A percentile compares a stretch with the other conserved stretches of the same genome.
These are phyloP conservation scores for Poeciliopsis turneri DNA, from an alignment of 2,797 vertebrate genomes.

Conservation along the genomic window DNA sequence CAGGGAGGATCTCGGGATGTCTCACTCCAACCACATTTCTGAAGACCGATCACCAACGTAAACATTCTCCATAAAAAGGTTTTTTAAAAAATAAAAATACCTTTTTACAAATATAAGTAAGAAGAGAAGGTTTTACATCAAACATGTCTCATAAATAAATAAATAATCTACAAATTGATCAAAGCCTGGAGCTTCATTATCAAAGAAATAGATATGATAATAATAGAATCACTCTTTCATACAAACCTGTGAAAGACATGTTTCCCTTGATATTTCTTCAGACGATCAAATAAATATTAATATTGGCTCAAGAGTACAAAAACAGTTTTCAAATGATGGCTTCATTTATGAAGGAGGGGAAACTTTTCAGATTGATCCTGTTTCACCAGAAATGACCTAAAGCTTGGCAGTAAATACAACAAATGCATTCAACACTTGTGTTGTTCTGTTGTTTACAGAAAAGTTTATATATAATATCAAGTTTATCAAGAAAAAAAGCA, in stretches of 20 bases:
- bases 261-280: not conserved
- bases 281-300: not conserved
- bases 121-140: not conserved
- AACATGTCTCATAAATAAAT: not conserved
- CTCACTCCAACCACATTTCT: conserved; percentile 35
- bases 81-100: not conserved
- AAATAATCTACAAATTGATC: not conserved
- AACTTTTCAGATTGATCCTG: not conserved
- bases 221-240: not conserved
- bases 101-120: not conserved
- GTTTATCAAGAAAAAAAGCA: not conserved
- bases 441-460: not conserved
- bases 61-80: not conserved
- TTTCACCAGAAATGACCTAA: not conserved
- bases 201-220: not conserved
- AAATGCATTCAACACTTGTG: not conserved
- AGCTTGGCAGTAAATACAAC: not conserved
- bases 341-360: not conserved
- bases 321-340: not conserved
- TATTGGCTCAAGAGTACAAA: not conserved
- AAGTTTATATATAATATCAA: not conserved
- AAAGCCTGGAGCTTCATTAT: not conserved
- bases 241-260: not conserved
- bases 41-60: not conserved
- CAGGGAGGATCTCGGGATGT: not conserved